Evolutionary conservation across 2,797 vertebrate species (phyloP), one percentile per base, ranked within the genome.

Genomic region (Ctenopoma kingsleyae): DNA sequence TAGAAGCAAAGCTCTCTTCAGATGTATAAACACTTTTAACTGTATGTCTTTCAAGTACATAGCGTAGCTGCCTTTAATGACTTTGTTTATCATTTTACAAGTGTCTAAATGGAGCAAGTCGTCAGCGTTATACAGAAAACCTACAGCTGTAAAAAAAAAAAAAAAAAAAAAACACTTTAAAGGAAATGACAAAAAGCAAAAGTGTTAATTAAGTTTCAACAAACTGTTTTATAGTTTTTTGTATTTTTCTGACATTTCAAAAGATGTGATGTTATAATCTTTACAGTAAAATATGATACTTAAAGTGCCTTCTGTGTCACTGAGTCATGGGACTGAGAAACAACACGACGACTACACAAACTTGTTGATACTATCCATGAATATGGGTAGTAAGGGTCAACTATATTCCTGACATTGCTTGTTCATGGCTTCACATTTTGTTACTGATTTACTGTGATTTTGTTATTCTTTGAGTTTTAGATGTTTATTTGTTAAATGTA

Each of bases 1-100:
- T n/a, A 16, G 47, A 56, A 17, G 32, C 66, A 58, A 54, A 63
- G 68, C 43, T 54, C 44, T 68, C 43, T 36, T 27, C 27, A 49
- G 16, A 27, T 3, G 36, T 52, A 53, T 77, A 74, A 85, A 85
- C 72, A 79, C 32, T 17, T 52, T 13, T 43, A 44, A 47, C 54
- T 32, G 35, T 36, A 36, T 11, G 51, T 68, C 32, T 55, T 59
- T 48, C n/a, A 41, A 55, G 35, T 32, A 38, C 32, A 40, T 17
- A 58, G 46, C 17, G 44, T 30, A 25, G 27, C 9, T 52, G 35
- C 53, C 41, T 51, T 56, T 53, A 41, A 54, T 5, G 32, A 17
- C 30, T 40, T 43, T 82, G 79, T 82, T 71, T 81, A 81, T 53
- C n/a, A 25, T 65, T 57, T 46, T 8, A 35, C 13, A 50, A 70